Conservation (phyloP, 1,140 invertebrate genomes). For the Adelges cooleyi region DNA sequence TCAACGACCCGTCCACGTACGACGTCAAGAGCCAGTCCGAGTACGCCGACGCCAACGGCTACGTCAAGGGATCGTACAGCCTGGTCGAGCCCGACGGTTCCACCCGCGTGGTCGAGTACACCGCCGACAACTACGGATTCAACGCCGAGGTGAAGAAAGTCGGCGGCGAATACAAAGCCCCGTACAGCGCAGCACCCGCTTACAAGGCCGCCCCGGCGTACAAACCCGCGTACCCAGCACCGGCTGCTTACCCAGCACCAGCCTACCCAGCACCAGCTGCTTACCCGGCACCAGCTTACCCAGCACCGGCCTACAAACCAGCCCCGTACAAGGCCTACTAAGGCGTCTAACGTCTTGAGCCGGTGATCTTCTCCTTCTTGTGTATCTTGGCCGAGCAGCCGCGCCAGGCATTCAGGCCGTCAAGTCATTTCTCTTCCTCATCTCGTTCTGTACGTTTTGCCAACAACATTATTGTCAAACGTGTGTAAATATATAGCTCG, state of each 20-base stretch:
- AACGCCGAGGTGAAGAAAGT: conserved; percentile 31
- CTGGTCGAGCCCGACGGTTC: conserved; percentile 46
- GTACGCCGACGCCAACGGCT: conserved; percentile 34
- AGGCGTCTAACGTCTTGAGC: too few relatives aligned
- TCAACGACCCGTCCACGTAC: conserved; percentile 34
- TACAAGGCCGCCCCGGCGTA: conserved; percentile 29
- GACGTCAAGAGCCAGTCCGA: conserved; percentile 35
- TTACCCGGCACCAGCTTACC: conserved; percentile 3
- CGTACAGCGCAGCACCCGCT: conserved; percentile 24
- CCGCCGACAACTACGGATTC: conserved; percentile 38
- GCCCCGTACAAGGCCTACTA: conserved; percentile 4
- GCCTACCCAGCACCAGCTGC: conserved; percentile 27
- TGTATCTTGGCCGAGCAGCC: too few relatives aligned
- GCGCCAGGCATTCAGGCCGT: too few relatives aligned
- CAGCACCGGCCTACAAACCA: conserved; percentile 24
- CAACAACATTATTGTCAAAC: too few relatives aligned
- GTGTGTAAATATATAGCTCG: too few relatives aligned
- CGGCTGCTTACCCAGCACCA: conserved; percentile 13
- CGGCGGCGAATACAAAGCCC: conserved; percentile 26
- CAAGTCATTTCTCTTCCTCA: too few relatives aligned
- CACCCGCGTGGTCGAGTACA: conserved; percentile 43
- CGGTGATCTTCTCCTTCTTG: too few relatives aligned
- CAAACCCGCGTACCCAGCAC: conserved; percentile 22
- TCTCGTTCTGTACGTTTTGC: too few relatives aligned
- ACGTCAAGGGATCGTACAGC: conserved; percentile 34